A percentile compares a stretch with the other conserved stretches of the same genome.
Conservation (phyloP, 2,113 vertebrate species). For the Pongo abelii region DNA sequence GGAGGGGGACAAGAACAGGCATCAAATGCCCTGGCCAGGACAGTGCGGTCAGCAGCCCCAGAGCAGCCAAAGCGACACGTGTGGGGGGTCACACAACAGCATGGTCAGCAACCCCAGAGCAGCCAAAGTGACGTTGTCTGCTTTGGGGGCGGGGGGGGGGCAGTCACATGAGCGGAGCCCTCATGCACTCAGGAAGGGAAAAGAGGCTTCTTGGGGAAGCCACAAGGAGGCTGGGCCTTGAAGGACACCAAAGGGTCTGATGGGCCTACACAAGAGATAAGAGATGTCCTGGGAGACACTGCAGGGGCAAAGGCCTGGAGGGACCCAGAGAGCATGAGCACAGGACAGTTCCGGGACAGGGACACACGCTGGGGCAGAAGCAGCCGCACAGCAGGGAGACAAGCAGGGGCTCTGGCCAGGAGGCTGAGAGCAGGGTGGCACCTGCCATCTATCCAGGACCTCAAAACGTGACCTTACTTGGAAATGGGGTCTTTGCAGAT, state of each 20-base stretch:
- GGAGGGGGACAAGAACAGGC: background rate
- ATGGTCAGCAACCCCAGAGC: fast-evolving
- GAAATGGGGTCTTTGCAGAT: background rate
- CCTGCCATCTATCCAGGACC: background rate
- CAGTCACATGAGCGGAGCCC: fast-evolving
- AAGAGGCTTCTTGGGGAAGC: background rate
- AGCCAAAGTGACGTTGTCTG: background rate
- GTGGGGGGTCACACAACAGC: too few relatives aligned
- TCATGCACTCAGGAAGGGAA: background rate
- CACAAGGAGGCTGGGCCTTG: fast-evolving
- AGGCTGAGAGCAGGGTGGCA: too few relatives aligned
- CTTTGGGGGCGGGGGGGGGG: fast-evolving
- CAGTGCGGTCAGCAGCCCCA: fast-evolving
- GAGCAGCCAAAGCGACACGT: background rate
- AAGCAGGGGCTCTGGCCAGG: fast-evolving
- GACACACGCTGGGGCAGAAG: fast-evolving
- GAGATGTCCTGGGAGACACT: fast-evolving
- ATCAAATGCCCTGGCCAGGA: fast-evolving
- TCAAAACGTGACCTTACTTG: background rate
- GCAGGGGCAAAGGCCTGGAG: background rate
- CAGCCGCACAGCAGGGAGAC: background rate
- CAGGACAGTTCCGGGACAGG: fast-evolving
- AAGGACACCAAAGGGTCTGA: background rate
- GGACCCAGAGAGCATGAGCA: fast-evolving
- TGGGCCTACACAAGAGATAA: fast-evolving